A percentile compares a stretch with the other conserved stretches of the same genome.
phyloP scores from a whole-genome alignment of 1,140 invertebrate genomes.

The Marisa cornuarietis region DNA sequence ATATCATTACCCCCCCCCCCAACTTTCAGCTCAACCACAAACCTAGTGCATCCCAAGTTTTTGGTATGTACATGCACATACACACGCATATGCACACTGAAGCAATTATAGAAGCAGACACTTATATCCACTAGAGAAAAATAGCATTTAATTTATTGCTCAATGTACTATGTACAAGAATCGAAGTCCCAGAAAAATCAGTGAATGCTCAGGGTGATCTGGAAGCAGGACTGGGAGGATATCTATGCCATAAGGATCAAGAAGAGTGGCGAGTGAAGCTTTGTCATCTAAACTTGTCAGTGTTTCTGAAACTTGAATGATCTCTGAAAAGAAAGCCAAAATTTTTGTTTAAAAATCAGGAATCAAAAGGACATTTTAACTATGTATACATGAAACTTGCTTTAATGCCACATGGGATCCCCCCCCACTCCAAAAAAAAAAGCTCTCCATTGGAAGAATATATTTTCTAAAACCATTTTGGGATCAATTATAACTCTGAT shows the following conservation, averaged over 20 bases:
- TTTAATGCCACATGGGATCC: no score
- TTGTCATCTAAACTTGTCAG: slow-evolving; percentile 65
- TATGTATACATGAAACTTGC: no score
- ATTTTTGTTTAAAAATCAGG: no score
- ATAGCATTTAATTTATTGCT: neutral
- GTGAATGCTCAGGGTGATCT: neutral
- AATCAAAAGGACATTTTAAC: no score
- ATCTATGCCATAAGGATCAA: neutral
- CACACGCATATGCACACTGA: neutral
- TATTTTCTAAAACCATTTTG: no score
- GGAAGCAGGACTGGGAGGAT: neutral
- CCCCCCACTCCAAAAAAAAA: no score
- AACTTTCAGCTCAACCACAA: no score
- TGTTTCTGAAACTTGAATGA: slow-evolving; percentile 68
- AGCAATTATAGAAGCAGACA: neutral
- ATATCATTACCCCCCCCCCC: neutral
- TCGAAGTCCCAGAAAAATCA: neutral
- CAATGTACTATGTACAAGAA: neutral
- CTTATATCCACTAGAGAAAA: neutral
- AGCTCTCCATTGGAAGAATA: no score
- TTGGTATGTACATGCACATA: no score
- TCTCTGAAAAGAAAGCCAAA: slow-evolving; percentile 55
- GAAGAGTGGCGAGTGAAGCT: neutral
- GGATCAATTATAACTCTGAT: no score
- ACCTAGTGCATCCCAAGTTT: neutral